A percentile compares a stretch with the other conserved stretches of the same genome.
phyloP scores from a whole-genome alignment of 2,113 vertebrate genomes.

The Scomber scombrus region DNA sequence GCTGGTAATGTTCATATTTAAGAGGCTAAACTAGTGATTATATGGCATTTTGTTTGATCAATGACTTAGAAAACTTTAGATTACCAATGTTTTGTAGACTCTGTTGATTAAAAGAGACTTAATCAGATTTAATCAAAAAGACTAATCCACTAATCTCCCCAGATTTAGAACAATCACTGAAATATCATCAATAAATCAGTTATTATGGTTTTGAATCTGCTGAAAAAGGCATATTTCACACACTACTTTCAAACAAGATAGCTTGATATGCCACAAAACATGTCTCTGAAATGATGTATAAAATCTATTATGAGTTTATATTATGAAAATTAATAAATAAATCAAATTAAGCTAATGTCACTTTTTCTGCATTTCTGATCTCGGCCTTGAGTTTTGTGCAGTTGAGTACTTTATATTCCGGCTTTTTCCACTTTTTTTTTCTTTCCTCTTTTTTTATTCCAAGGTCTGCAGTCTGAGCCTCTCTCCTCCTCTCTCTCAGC shows the following conservation, averaged over 20 bases:
- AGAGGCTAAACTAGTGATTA: too few species aligned
- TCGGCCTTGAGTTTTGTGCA: neutral
- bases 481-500: neutral
- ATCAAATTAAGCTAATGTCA: neutral
- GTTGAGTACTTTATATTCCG: constrained; percentile 1
- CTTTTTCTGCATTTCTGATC: neutral
- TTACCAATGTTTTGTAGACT: too few species aligned
- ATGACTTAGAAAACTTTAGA: too few species aligned
- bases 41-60: too few species aligned
- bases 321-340: neutral
- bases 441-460: constrained; percentile 16
- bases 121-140: too few species aligned
- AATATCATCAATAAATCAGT: neutral
- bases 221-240: too few species aligned
- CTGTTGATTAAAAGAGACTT: too few species aligned
- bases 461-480: neutral
- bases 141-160: too few species aligned
- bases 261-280: neutral
- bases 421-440: neutral
- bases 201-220: too few species aligned
- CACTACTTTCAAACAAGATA: neutral
- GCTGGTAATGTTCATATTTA: too few species aligned
- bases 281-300: neutral
- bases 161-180: neutral
- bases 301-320: neutral